Percentiles rank a stretch among this genome's conserved stretches.
These are phyloP conservation scores for Andinoacara biseriatus DNA, from an alignment of 2,113 vertebrate species.

Conservation along the genomic window DNA sequence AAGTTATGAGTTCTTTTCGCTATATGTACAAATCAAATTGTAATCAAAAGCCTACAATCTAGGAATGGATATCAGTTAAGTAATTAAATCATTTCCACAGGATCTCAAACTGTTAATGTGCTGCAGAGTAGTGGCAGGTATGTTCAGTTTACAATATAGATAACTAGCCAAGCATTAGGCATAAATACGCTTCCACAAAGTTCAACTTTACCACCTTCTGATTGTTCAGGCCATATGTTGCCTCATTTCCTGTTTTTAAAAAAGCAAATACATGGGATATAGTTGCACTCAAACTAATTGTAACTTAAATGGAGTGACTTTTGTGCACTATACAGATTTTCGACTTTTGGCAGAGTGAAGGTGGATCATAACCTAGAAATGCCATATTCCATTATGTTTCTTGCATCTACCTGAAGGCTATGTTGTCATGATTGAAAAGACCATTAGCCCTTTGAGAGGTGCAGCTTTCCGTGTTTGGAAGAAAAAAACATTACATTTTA, in stretches of 20 bases:
- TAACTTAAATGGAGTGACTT: not conserved
- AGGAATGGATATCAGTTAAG: constrained; percentile 30
- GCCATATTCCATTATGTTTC: not conserved
- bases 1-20: constrained; percentile 56
- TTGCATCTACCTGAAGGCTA: not conserved
- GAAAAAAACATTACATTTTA: not conserved
- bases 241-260: not conserved
- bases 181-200: constrained; percentile 1
- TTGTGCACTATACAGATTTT: not conserved
- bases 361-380: constrained; percentile 11
- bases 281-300: not conserved
- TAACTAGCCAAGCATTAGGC: not conserved
- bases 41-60: constrained; percentile 10
- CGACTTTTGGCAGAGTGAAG: not conserved
- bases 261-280: not conserved
- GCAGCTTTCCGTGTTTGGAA: not conserved
- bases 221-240: not conserved
- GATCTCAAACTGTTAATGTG: constrained; percentile 18
- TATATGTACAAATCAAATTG: constrained; percentile 60
- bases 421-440: constrained; percentile 8
- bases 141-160: constrained; percentile 15
- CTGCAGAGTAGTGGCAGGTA: not conserved
- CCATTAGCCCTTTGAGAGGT: not conserved
- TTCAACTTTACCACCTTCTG: constrained; percentile 1
- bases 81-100: constrained; percentile 35